Percentiles rank a stretch among this genome's conserved stretches.
Conservation (phyloP, 2,888 invertebrate species). For the Polylopha cassiicola region DNA sequence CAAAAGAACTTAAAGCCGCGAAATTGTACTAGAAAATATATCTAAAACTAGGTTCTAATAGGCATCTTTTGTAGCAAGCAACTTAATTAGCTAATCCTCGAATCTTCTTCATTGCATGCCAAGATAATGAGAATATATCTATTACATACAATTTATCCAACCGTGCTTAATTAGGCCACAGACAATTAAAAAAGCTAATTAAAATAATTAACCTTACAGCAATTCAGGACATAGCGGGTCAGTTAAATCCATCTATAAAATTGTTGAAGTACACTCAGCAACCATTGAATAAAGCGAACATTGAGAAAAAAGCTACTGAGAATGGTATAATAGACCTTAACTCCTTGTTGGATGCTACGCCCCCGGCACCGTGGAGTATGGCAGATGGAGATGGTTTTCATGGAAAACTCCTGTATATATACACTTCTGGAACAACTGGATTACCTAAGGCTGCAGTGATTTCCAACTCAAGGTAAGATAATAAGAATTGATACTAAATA, state of each 20-base stretch:
- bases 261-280: constrained; percentile 79
- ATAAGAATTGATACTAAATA: neutral
- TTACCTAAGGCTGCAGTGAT: constrained; percentile 98
- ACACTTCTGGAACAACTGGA: constrained; percentile 99
- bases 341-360: constrained; percentile 74
- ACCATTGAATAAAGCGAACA: constrained; percentile 38
- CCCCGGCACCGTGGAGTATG: constrained; percentile 74
- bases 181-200: too few species aligned
- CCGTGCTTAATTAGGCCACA: too few species aligned
- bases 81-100: neutral
- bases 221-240: constrained; percentile 81
- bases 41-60: too few species aligned
- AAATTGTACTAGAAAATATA: too few species aligned
- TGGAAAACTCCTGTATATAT: constrained; percentile 94
- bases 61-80: too few species aligned
- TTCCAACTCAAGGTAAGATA: constrained; percentile 88
- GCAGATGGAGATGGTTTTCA: constrained; percentile 81
- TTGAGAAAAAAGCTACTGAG: constrained; percentile 39
- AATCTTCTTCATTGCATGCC: too few species aligned
- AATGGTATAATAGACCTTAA: constrained; percentile 77
- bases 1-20: too few species aligned
- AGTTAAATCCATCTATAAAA: constrained; percentile 81
- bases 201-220: constrained; percentile 79
- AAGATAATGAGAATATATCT: too few species aligned
- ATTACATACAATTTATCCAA: constrained; percentile 15